Evolutionary conservation across 1,140 invertebrate species (phyloP).

Genomic region (Leptopilina boulardi): DNA sequence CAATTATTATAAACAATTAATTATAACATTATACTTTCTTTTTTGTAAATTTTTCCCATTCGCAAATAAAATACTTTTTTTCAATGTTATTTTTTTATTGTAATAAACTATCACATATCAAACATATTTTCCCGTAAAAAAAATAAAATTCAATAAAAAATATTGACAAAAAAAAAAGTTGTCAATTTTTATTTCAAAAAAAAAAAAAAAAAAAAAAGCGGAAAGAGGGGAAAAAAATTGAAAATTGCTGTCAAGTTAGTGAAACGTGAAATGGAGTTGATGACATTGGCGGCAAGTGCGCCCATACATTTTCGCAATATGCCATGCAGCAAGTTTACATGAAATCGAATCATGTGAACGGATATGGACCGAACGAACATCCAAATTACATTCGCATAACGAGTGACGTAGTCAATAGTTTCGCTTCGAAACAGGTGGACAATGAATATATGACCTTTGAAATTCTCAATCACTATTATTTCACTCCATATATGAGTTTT

Average conservation of each 20-base stretch:
- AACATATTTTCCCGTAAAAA: no score
- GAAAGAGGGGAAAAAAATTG: no score
- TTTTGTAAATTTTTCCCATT: no score
- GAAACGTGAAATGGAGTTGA: not conserved
- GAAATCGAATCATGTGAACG: constrained; percentile 30
- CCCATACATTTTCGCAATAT: constrained; percentile 17
- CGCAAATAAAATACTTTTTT: no score
- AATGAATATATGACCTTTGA: constrained; percentile 63
- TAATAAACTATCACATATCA: no score
- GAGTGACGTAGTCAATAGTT: constrained; percentile 40
- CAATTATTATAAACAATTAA: no score
- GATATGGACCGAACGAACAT: constrained; percentile 32
- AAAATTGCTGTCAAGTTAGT: not conserved
- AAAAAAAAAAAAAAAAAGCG: not conserved
- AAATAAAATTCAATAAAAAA: no score
- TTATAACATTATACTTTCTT: no score
- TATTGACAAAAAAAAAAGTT: no score
- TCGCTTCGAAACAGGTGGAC: constrained; percentile 40
- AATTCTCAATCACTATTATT: constrained; percentile 48
- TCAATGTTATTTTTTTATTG: no score
- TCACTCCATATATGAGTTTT: constrained; percentile 41
- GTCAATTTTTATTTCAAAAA: no score
- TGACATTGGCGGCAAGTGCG: not conserved
- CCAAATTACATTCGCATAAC: constrained; percentile 38
- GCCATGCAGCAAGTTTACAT: not conserved